phyloP scores from a whole-genome alignment of 30 jellyfish, hydroid and myxozoan genomes.

The Turritopsis rubra region DNA sequence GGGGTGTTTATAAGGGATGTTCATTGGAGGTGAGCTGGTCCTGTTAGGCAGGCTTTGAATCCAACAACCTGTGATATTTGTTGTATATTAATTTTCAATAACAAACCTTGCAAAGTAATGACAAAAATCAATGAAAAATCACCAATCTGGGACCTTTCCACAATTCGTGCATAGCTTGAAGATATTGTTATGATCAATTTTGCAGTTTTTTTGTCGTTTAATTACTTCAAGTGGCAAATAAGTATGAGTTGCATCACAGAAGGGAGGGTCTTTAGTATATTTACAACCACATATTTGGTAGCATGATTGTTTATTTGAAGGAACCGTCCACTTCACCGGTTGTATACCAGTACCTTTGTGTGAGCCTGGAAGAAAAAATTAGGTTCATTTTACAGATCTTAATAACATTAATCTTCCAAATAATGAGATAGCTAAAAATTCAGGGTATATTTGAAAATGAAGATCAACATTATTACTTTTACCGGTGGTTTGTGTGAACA shows the following conservation, averaged over 20 bases:
- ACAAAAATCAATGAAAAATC: background rate
- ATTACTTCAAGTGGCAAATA: conserved; percentile 47
- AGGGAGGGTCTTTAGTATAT: conserved; percentile 58
- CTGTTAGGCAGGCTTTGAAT: too few relatives aligned
- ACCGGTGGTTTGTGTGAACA: too few relatives aligned
- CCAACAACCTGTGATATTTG: too few relatives aligned
- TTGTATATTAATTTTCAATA: too few relatives aligned
- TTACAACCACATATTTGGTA: conserved; percentile 69
- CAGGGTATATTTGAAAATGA: too few relatives aligned
- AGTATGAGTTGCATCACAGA: conserved; percentile 69
- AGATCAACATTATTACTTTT: too few relatives aligned
- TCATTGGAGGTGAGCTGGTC: too few relatives aligned
- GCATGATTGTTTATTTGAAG: conserved; percentile 37
- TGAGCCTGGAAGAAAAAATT: conserved; percentile 46
- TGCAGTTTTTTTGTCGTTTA: conserved; percentile 52
- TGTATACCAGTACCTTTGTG: conserved; percentile 72
- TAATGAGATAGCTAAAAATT: too few relatives aligned
- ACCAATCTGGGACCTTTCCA: conserved; percentile 93
- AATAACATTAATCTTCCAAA: too few relatives aligned
- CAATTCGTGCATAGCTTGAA: conserved; percentile 60
- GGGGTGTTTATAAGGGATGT: too few relatives aligned
- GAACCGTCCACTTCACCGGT: conserved; percentile 77
- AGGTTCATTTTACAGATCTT: background rate
- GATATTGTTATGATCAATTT: conserved; percentile 26
- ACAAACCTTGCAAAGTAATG: background rate